Conservation (phyloP, 2,797 vertebrate genomes). For the Pangasius larnaudii region DNA sequence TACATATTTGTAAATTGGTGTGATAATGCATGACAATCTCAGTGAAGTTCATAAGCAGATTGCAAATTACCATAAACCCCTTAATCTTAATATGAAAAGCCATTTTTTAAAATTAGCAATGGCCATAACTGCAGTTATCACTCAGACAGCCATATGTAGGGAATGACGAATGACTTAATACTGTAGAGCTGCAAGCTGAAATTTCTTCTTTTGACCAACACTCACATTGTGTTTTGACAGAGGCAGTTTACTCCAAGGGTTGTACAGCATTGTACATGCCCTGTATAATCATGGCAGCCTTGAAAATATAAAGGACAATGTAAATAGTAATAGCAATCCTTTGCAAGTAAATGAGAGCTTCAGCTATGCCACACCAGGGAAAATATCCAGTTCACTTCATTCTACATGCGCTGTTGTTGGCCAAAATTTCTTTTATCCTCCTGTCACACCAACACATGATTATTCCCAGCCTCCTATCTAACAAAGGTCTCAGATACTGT, state of each 20-base stretch:
- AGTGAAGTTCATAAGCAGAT: background rate
- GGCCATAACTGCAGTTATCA: background rate
- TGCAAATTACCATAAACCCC: background rate
- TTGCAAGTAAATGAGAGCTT: background rate
- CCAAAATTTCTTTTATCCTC: background rate
- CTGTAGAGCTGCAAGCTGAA: background rate
- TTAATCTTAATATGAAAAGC: background rate
- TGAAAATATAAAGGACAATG: background rate
- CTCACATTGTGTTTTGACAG: background rate
- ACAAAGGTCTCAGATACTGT: background rate
- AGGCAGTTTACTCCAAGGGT: background rate
- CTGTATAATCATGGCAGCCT: background rate
- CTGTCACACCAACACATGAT: background rate
- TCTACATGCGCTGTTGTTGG: background rate
- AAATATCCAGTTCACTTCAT: background rate
- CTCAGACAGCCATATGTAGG: background rate
- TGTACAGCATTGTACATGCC: background rate
- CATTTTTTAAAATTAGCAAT: background rate
- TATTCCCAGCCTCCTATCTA: background rate
- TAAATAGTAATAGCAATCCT: background rate
- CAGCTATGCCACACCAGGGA: background rate
- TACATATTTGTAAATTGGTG: background rate
- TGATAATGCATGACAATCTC: background rate
- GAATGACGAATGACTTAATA: background rate
- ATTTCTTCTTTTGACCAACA: background rate